Evolutionary conservation across 1,140 invertebrate genomes (phyloP), one percentile per base, ranked within the genome.

Genomic region (Drosophila parvula): DNA sequence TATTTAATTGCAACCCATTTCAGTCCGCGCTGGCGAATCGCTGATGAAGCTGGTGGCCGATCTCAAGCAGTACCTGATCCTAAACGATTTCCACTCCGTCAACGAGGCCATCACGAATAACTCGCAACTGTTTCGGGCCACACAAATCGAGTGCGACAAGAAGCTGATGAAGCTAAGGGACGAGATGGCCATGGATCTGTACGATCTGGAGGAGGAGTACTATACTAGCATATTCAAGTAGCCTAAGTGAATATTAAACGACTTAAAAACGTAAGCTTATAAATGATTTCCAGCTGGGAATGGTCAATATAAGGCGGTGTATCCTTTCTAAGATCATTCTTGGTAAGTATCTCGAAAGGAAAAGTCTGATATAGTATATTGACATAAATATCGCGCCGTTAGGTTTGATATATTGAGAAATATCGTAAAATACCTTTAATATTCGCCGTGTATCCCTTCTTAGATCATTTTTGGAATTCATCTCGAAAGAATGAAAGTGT

Each of bases 161-260:
- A 99, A 98, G 93, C 92, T 99, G 14, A 97, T 98, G 94, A 96
- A 95, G 32, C 91, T 99, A 18, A 91, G 98, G 60, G 98, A 99
- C 92, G 98, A 99, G 89, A 98, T 99, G 94, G 97, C 98, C 32
- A 95, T 96, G 48, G 98, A 99, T 93, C 93, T 99, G 0, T 98
- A 98, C 93, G 98, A 99, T 93, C 93, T 99, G 41, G 98, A 99
- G 94, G 98, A 99, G 93, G 98, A 99, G 94, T 99, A 99, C 93
- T 99, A 98, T 92, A 98, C 97, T 6, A 98, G 98, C 73, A 96
- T 97, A 81, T 98, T 97, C 92, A 99, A 99, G 93, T 96, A 92
- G 57, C 28, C 47, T 30, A 16, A 36, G 18, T 4, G 11, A n/a
- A 38, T 38, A 38, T 55, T 38, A 55, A 43, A 55, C 18, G 9